Evolutionary conservation across 2,113 vertebrate genomes (phyloP).

Genomic region (Phrynosoma platyrhinos): DNA sequence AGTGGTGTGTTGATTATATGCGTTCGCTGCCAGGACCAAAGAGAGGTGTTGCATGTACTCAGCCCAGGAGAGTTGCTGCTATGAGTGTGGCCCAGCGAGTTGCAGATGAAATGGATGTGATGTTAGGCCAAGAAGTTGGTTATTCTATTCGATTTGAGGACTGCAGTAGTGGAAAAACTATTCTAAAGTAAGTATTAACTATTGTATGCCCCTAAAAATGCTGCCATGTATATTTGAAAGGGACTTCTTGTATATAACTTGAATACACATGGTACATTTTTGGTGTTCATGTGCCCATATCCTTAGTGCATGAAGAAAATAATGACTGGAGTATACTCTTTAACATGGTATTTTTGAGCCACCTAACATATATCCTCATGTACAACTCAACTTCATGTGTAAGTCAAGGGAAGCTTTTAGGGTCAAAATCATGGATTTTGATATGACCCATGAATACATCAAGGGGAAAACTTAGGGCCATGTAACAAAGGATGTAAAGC

Average conservation of each 20-base stretch:
- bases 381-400: too few relatives aligned
- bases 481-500: too few relatives aligned
- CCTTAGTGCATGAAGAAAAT: background rate
- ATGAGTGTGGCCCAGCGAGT: constrained; percentile 98
- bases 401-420: too few relatives aligned
- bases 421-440: too few relatives aligned
- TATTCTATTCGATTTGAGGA: constrained; percentile 98
- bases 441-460: too few relatives aligned
- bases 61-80: constrained; percentile 93
- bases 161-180: constrained; percentile 97
- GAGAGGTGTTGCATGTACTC: constrained; percentile 93
- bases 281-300: background rate
- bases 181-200: constrained; percentile 89
- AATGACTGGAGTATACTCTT: background rate
- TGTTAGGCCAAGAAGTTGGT: constrained; percentile 97
- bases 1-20: constrained; percentile 97
- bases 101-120: constrained; percentile 97
- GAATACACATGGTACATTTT: too few relatives aligned
- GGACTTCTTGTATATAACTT: too few relatives aligned
- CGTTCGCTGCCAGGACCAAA: constrained; percentile 87
- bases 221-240: background rate
- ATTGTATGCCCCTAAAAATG: background rate
- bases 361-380: too few relatives aligned
- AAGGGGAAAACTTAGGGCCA: too few relatives aligned
- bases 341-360: too few relatives aligned